Evolutionary conservation across 2,888 invertebrate species (phyloP), one percentile per base, ranked within the genome.

Genomic region (Patella depressa): DNA sequence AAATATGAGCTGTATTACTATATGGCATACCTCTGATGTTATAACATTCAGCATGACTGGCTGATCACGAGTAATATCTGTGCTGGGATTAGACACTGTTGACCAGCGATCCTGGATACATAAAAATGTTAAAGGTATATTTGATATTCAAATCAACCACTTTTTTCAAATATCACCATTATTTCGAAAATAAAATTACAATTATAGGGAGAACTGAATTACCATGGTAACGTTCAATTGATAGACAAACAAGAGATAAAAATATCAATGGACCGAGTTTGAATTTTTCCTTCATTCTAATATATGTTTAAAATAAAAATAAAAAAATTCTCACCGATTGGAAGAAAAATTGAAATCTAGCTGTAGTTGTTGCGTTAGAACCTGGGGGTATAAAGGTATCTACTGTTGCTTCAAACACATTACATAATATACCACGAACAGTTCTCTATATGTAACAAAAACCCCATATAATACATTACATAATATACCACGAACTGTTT

Each of bases 381-480:
- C 71, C 76, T 1, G 83, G 81, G 1, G 78, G 73, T 19, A 85
- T 69, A 77, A 86, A 88, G 71, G 87, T 84, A 0, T 79, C 80
- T 14, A 85, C 79, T 7, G 45, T 76, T 2, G 86, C 81, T 76
- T 89, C 87, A 76, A 85, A 89, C 14, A 88, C 85, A 73, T 88
- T 85, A 79, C 88, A 88, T 70, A 85, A 74, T 71, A 89, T 86
- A 3, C 88, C 88, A 57, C 88, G 83, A 2, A 87, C 81, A 3
- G 87, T 88, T 81, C 83, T 83, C 88, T 88, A 81, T 15, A 80
- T 81, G 15, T 70, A 71, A 9, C n/a, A n/a, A n/a, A n/a, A n/a
- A n/a, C n/a, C n/a, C n/a, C 7, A 45, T 45, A 45, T 45, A 45
- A 7, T 9, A 45, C 45, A 45, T 45, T 45, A 45, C 9, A 9